phyloP scores from a whole-genome alignment of 2,888 invertebrate species.

The Mythimna pallens region DNA sequence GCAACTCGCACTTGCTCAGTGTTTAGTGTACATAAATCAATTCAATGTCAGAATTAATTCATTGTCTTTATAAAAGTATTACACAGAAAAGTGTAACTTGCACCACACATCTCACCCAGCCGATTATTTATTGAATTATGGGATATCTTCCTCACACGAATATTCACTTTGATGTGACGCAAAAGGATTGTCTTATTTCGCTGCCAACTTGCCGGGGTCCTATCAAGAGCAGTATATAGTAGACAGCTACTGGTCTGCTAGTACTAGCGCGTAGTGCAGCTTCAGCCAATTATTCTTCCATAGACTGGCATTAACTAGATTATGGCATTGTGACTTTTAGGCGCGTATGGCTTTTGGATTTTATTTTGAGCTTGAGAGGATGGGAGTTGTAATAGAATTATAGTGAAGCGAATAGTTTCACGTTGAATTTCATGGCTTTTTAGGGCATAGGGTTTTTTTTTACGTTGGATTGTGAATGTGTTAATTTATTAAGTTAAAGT shows the following conservation, averaged over 20 bases:
- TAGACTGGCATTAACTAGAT: conserved; percentile 33
- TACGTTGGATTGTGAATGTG: not conserved
- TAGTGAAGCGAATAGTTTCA: conserved; percentile 3
- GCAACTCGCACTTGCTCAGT: too few relatives aligned
- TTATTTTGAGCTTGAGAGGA: conserved; percentile 19
- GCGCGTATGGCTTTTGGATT: not conserved
- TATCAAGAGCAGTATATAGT: not conserved
- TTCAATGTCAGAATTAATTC: too few relatives aligned
- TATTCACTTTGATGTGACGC: conserved; percentile 71
- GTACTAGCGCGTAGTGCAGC: conserved; percentile 4
- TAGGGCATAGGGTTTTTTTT: conserved; percentile 1
- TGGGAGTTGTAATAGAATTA: conserved; percentile 12
- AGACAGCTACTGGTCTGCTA: not conserved
- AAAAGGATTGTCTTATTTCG: conserved; percentile 75
- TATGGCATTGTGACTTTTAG: conserved; percentile 28
- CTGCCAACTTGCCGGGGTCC: conserved; percentile 16
- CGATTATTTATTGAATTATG: conserved; percentile 80
- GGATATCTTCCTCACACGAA: conserved; percentile 71
- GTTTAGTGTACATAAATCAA: too few relatives aligned
- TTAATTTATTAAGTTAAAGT: conserved; percentile 3
- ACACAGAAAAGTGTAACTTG: conserved; percentile 28
- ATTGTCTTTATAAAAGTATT: too few relatives aligned
- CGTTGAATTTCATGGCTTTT: not conserved
- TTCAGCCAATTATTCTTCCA: conserved; percentile 44
- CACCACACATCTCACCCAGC: conserved; percentile 59